Conservation (phyloP, 2,888 invertebrate species). For the Drosophila parthenogenetica region DNA sequence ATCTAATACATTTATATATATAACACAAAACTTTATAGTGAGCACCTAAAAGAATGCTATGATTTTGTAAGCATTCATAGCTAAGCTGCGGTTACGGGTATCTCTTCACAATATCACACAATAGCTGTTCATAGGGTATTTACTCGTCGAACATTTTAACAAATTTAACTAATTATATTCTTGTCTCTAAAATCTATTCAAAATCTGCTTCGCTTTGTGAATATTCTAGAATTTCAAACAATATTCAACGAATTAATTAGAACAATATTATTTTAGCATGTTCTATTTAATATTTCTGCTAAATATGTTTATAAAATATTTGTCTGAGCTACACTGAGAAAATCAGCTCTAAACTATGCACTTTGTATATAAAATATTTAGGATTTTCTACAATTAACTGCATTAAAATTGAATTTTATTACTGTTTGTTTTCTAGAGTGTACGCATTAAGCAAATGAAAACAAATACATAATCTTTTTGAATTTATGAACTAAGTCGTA, state of each 20-base stretch:
- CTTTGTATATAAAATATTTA: not conserved
- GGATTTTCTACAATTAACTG: not conserved
- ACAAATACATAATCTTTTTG: slow-evolving; percentile 29
- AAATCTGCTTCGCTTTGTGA: too few species aligned
- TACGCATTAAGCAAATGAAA: slow-evolving; percentile 20
- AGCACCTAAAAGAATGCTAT: too few species aligned
- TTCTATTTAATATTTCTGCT: not conserved
- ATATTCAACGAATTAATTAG: not conserved
- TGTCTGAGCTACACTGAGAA: not conserved
- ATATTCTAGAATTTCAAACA: not conserved
- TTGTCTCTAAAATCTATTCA: too few species aligned
- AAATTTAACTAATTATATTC: too few species aligned
- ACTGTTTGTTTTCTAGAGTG: slow-evolving; percentile 3
- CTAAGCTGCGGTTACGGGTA: too few species aligned
- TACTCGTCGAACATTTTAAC: too few species aligned
- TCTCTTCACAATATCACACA: too few species aligned
- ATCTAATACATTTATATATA: too few species aligned
- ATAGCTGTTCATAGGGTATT: too few species aligned
- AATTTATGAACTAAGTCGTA: slow-evolving; percentile 36
- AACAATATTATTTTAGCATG: slow-evolving; percentile 3
- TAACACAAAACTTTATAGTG: too few species aligned
- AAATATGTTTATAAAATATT: slow-evolving; percentile 12
- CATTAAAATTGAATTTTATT: not conserved
- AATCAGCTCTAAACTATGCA: not conserved
- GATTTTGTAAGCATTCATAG: too few species aligned